These are phyloP conservation scores for Addax nasomaculatus DNA, from an alignment of 2,113 vertebrate species.

Conservation along the genomic window DNA sequence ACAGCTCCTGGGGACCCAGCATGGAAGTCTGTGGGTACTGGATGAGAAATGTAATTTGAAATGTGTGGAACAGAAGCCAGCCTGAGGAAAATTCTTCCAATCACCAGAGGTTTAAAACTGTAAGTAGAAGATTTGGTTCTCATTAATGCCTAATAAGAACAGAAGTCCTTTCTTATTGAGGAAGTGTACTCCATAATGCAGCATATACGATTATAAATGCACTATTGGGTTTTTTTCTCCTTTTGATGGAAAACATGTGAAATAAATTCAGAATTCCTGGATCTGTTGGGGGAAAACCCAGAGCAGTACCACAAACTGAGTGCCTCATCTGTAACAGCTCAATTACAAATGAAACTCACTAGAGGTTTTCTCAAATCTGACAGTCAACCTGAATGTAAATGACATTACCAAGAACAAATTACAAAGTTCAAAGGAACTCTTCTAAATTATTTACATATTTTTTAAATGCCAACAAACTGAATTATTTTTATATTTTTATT, in stretches of 20 bases:
- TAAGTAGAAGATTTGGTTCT: slow-evolving; percentile 66
- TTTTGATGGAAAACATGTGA: slow-evolving; percentile 65
- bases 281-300: slow-evolving; percentile 35
- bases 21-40: background rate
- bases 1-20: background rate
- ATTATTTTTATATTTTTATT: slow-evolving; percentile 33
- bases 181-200: slow-evolving; percentile 52
- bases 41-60: slow-evolving; percentile 44
- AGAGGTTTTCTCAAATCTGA: slow-evolving; percentile 44
- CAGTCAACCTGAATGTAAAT: slow-evolving; percentile 40
- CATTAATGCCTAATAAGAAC: slow-evolving; percentile 70
- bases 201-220: slow-evolving; percentile 59
- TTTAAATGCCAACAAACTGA: slow-evolving; percentile 34
- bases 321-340: slow-evolving; percentile 44
- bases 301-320: slow-evolving; percentile 28
- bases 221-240: slow-evolving; percentile 34
- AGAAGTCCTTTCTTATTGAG: slow-evolving; percentile 63
- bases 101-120: slow-evolving; percentile 51
- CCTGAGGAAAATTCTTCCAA: slow-evolving; percentile 54
- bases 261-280: slow-evolving; percentile 58
- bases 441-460: background rate
- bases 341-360: slow-evolving; percentile 53
- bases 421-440: slow-evolving; percentile 29
- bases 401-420: slow-evolving; percentile 57
- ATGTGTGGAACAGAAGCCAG: slow-evolving; percentile 53